These are phyloP conservation scores for Telmatochromis bifrenatus DNA, from an alignment of 2,113 vertebrate species.

Conservation along the genomic window DNA sequence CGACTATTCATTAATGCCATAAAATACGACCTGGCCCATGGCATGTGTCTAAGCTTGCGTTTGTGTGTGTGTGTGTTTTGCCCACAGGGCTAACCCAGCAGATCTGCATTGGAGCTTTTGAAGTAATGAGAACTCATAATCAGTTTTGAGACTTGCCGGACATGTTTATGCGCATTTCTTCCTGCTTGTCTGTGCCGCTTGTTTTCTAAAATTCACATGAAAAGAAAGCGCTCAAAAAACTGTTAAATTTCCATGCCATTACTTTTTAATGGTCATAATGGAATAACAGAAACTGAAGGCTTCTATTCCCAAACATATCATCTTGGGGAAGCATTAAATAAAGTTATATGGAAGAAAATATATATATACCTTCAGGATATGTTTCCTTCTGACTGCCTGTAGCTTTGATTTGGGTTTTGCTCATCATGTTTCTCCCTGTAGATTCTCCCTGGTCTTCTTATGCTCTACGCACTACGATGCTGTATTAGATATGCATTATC, in stretches of 20 bases:
- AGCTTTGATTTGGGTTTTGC: background rate
- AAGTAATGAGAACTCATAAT: slow-evolving; percentile 2
- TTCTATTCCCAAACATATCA: background rate
- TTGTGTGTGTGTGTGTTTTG: background rate
- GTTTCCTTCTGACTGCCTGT: background rate
- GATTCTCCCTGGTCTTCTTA: background rate
- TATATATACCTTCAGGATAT: background rate
- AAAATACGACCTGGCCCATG: slow-evolving; percentile 42
- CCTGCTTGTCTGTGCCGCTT: background rate
- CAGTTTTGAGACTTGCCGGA: background rate
- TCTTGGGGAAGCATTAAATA: background rate
- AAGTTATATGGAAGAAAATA: background rate
- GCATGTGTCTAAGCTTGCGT: background rate
- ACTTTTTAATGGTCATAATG: background rate
- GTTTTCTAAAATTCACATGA: background rate
- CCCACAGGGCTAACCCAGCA: background rate
- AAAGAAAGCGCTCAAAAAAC: background rate
- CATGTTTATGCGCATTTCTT: background rate
- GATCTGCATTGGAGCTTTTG: background rate
- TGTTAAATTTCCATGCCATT: background rate
- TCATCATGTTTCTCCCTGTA: background rate
- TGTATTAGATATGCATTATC: background rate
- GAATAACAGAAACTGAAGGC: background rate
- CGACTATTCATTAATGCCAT: slow-evolving; percentile 59
- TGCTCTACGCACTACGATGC: background rate